Percentiles rank a stretch among this genome's conserved stretches.
Evolutionary conservation across 2,888 invertebrate species (phyloP).

Genomic region (Hoplodrina blanda): DNA sequence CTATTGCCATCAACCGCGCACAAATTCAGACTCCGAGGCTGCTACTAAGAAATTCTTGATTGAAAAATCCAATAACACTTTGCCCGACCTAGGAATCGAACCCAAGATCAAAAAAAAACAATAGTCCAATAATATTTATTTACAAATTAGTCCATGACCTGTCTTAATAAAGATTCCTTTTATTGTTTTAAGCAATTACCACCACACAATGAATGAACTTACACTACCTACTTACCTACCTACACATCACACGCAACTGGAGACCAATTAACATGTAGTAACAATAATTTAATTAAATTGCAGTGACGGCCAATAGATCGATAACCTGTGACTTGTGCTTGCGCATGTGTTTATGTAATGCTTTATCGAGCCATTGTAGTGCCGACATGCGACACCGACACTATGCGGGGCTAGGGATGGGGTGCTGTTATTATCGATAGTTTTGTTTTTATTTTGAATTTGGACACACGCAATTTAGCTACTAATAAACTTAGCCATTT

Average conservation of each 20-base stretch:
- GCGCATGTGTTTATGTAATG: constrained; percentile 57
- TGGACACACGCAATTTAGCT: too few species aligned
- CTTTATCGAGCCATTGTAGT: constrained; percentile 62
- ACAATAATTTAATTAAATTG: constrained; percentile 57
- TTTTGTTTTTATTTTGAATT: constrained; percentile 1
- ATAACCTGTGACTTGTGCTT: constrained; percentile 63
- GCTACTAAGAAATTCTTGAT: too few species aligned
- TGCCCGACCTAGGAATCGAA: too few species aligned
- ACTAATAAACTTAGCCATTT: background rate
- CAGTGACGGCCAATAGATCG: constrained; percentile 57
- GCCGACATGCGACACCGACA: constrained; percentile 59
- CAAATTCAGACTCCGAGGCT: too few species aligned
- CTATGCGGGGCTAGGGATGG: constrained; percentile 49
- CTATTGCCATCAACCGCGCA: too few species aligned
- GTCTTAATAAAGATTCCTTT: constrained; percentile 37
- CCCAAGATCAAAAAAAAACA: background rate
- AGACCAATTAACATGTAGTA: constrained; percentile 47
- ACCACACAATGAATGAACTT: constrained; percentile 7
- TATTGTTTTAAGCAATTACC: constrained; percentile 29
- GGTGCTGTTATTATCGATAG: constrained; percentile 22
- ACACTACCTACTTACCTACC: constrained; percentile 18
- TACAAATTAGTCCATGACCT: constrained; percentile 50
- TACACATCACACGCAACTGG: constrained; percentile 24
- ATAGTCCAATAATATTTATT: background rate
- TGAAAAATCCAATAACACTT: too few species aligned